These are phyloP conservation scores for Fistularia tabacaria DNA, from an alignment of 2,797 vertebrate genomes.

Conservation along the genomic window DNA sequence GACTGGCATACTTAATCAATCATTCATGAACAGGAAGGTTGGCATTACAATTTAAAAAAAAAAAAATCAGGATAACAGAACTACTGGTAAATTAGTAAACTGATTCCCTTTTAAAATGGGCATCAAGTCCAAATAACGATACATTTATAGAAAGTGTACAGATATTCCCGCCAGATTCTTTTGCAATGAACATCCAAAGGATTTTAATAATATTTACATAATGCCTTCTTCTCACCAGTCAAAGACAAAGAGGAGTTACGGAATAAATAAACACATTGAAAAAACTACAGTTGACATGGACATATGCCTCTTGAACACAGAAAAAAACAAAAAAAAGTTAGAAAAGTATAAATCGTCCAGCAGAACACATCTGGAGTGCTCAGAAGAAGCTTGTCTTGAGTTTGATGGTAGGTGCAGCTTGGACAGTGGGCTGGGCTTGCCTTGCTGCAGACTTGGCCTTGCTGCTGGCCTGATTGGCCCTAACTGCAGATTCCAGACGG, in stretches of 20 bases:
- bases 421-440: conserved; percentile 83
- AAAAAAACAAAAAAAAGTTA: not conserved
- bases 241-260: conserved; percentile 34
- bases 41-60: not conserved
- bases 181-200: conserved; percentile 54
- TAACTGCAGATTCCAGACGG: conserved; percentile 90
- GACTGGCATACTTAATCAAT: not conserved
- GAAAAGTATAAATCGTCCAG: conserved; percentile 15
- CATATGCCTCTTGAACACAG: not conserved
- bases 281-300: conserved; percentile 26
- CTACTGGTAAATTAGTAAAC: conserved; percentile 15
- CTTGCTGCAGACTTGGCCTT: conserved; percentile 88
- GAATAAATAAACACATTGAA: conserved; percentile 63
- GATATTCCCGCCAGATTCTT: conserved; percentile 30
- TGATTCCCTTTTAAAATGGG: conserved; percentile 42
- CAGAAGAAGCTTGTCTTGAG: conserved; percentile 98
- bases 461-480: conserved; percentile 91
- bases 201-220: conserved; percentile 11
- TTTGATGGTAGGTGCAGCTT: conserved; percentile 95
- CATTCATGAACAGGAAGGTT: no score
- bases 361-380: conserved; percentile 34
- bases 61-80: not conserved
- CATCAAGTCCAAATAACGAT: conserved; percentile 28
- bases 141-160: conserved; percentile 48
- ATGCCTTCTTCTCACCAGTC: conserved; percentile 16